These are phyloP conservation scores for Andrena fulva DNA, from an alignment of 2,888 invertebrate species.

Conservation along the genomic window DNA sequence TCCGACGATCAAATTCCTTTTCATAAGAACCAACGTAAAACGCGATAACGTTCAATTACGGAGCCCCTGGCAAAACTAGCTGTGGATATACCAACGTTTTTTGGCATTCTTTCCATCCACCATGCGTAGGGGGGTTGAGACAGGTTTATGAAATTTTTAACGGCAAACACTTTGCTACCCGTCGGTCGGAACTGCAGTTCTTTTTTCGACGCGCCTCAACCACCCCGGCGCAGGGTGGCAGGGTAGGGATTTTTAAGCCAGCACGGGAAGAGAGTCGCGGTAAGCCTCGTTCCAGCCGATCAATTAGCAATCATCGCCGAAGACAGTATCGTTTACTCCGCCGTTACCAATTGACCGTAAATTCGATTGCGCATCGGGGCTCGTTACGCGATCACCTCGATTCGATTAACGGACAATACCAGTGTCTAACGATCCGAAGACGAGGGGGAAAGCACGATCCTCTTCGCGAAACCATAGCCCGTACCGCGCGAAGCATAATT, in stretches of 20 bases:
- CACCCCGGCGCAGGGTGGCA: not conserved
- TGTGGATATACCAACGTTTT: constrained; percentile 57
- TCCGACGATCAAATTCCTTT: constrained; percentile 54
- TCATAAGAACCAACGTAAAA: constrained; percentile 56
- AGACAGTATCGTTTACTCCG: constrained; percentile 71
- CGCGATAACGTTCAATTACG: constrained; percentile 63
- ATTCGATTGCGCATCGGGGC: constrained; percentile 71
- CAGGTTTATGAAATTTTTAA: constrained; percentile 59
- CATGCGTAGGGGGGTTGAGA: constrained; percentile 14
- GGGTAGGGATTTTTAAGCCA: constrained; percentile 15
- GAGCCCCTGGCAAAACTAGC: constrained; percentile 38
- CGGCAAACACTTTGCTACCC: not conserved
- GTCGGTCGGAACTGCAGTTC: not conserved
- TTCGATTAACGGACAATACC: constrained; percentile 73
- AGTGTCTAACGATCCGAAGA: constrained; percentile 68
- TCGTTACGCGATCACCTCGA: constrained; percentile 76
- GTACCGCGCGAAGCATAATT: constrained; percentile 33
- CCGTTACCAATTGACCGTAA: constrained; percentile 75
- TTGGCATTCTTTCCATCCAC: constrained; percentile 35
- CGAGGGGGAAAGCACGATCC: constrained; percentile 63
- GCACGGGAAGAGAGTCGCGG: constrained; percentile 15
- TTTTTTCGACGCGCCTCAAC: not conserved
- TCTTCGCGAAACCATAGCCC: constrained; percentile 53
- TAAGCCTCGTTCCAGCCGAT: constrained; percentile 41
- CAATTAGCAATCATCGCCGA: constrained; percentile 69